These are phyloP conservation scores for Aradus depressus DNA, from an alignment of 2,888 invertebrate genomes.

Conservation along the genomic window DNA sequence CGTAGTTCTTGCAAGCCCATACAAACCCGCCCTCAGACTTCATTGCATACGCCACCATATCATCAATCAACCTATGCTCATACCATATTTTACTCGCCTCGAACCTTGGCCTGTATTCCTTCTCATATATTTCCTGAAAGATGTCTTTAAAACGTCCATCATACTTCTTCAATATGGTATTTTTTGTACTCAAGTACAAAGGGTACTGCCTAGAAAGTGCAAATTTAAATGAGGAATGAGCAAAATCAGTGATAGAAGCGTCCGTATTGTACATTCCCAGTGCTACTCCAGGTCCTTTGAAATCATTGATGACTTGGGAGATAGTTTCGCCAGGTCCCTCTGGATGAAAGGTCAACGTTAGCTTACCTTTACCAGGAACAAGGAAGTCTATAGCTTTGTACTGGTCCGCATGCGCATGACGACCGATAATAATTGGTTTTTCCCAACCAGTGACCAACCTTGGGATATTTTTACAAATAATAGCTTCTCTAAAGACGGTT, in stretches of 20 bases:
- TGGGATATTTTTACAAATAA: slow-evolving; percentile 87
- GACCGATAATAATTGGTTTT: slow-evolving; percentile 94
- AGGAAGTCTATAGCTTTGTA: slow-evolving; percentile 96
- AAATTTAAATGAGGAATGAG: slow-evolving; percentile 86
- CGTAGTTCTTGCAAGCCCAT: slow-evolving; percentile 99
- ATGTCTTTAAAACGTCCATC: slow-evolving; percentile 96
- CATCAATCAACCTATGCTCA: slow-evolving; percentile 95
- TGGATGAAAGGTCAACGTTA: slow-evolving; percentile 75
- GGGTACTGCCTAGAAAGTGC: slow-evolving; percentile 78
- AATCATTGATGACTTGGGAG: slow-evolving; percentile 48
- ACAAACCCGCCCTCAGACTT: slow-evolving; percentile 98
- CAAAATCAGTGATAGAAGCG: slow-evolving; percentile 84
- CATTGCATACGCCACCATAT: slow-evolving; percentile 98
- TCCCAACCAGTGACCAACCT: slow-evolving; percentile 90
- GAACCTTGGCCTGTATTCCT: slow-evolving; percentile 70
- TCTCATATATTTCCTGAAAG: slow-evolving; percentile 88
- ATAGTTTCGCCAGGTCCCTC: slow-evolving; percentile 43
- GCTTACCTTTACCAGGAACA: slow-evolving; percentile 78
- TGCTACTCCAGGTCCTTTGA: slow-evolving; percentile 79
- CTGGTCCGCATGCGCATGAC: slow-evolving; percentile 95
- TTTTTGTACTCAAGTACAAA: slow-evolving; percentile 89
- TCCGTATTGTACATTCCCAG: slow-evolving; percentile 96
- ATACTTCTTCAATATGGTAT: slow-evolving; percentile 91
- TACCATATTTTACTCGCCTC: slow-evolving; percentile 90
- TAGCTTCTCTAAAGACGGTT: slow-evolving; percentile 74